Conservation (phyloP, 1,140 invertebrate genomes). For the Meloidogyne chitwoodi region DNA sequence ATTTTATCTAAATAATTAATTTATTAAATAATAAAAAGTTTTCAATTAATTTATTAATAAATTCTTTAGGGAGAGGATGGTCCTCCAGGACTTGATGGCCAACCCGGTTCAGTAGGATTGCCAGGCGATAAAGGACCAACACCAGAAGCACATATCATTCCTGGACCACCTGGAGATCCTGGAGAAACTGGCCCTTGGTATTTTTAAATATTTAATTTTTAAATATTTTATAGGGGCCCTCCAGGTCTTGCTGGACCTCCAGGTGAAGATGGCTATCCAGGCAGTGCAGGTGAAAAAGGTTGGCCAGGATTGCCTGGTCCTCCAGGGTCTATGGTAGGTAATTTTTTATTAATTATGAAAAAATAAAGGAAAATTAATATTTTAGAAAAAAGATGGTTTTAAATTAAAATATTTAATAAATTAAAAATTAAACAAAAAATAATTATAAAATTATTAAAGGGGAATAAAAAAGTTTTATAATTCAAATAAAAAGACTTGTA, state of each 20-base stretch:
- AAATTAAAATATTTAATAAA: too few species aligned
- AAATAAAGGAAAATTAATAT: too few species aligned
- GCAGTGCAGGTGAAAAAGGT: conserved; percentile 53
- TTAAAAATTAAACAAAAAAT: too few species aligned
- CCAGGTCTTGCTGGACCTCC: conserved; percentile 50
- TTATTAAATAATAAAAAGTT: too few species aligned
- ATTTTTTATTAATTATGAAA: too few species aligned
- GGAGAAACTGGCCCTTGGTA: conserved; percentile 55
- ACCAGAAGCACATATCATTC: conserved; percentile 59
- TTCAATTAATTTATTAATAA: background rate
- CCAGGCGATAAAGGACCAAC: conserved; percentile 51
- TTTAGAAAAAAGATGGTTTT: too few species aligned
- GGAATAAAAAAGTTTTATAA: too few species aligned
- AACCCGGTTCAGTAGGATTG: conserved; percentile 40
- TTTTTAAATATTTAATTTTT: background rate
- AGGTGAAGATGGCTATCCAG: conserved; percentile 45
- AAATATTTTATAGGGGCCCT: conserved; percentile 32
- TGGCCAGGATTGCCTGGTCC: conserved; percentile 56
- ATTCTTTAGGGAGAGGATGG: conserved; percentile 37
- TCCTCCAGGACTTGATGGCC: conserved; percentile 34
- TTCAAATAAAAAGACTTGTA: too few species aligned
- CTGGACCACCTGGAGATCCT: conserved; percentile 56
- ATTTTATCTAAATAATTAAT: too few species aligned
- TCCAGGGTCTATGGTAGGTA: conserved; percentile 46
- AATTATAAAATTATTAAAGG: too few species aligned